phyloP scores from a whole-genome alignment of 2,888 invertebrate species.

The Nipponacmea schrenckii region DNA sequence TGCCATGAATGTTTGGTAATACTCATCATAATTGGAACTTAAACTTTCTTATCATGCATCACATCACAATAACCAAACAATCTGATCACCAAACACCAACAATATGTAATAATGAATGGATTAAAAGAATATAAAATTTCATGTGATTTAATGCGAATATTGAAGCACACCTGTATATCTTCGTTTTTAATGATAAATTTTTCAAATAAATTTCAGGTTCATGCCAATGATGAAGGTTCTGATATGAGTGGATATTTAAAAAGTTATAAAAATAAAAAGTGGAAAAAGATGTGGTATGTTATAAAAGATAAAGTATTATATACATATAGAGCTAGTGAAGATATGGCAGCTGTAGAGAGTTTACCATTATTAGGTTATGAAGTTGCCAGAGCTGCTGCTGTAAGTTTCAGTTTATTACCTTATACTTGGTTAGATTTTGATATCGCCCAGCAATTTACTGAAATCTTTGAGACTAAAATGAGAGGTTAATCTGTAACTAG shows the following conservation, averaged over 20 bases:
- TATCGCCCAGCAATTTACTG: background rate
- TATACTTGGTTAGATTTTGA: background rate
- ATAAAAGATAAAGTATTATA: constrained; percentile 70
- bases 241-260: constrained; percentile 72
- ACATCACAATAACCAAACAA: too few relatives aligned
- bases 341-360: constrained; percentile 71
- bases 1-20: too few relatives aligned
- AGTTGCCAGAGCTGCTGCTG: constrained; percentile 57
- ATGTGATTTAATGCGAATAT: too few relatives aligned
- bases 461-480: too few relatives aligned
- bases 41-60: too few relatives aligned
- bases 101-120: too few relatives aligned
- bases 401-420: constrained; percentile 32
- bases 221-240: constrained; percentile 71
- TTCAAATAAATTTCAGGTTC: constrained; percentile 67
- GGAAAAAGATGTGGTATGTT: constrained; percentile 73
- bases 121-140: too few relatives aligned
- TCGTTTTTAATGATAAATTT: too few relatives aligned
- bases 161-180: too few relatives aligned
- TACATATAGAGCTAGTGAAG: constrained; percentile 71
- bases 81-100: too few relatives aligned
- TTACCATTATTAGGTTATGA: constrained; percentile 72
- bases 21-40: too few relatives aligned
- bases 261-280: constrained; percentile 65
- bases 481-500: too few relatives aligned